Evolutionary conservation across 2,888 invertebrate species (phyloP).

Genomic region (Poecilus cupreus): DNA sequence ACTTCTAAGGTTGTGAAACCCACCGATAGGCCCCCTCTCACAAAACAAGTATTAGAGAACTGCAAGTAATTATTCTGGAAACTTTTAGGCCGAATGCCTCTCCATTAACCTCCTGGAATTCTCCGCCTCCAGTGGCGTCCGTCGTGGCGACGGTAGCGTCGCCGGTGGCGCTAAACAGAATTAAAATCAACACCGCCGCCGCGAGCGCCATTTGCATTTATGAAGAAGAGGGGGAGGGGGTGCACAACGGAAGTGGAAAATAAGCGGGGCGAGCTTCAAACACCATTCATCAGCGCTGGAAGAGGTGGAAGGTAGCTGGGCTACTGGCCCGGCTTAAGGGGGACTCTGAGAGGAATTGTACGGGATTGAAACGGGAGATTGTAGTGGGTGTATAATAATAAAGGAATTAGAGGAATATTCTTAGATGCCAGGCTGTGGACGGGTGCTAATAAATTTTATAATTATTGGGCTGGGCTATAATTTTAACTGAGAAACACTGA

Average conservation of each 20-base stretch:
- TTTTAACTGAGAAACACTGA: neutral
- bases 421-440: neutral
- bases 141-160: neutral
- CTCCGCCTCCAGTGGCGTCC: neutral
- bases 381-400: neutral
- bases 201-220: constrained; percentile 39
- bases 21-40: neutral
- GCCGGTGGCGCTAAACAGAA: constrained; percentile 25
- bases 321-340: constrained; percentile 11
- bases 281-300: constrained; percentile 14
- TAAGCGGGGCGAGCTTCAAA: constrained; percentile 31
- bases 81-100: constrained; percentile 24
- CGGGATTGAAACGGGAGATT: neutral
- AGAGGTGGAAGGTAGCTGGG: neutral
- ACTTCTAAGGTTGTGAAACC: neutral
- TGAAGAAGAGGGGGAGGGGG: neutral
- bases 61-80: constrained; percentile 37
- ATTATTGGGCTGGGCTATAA: neutral
- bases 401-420: constrained; percentile 7
- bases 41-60: constrained; percentile 30
- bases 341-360: neutral
- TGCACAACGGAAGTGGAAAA: constrained; percentile 10
- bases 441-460: neutral
- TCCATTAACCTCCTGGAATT: constrained; percentile 21
- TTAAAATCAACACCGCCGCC: constrained; percentile 35